phyloP scores from a whole-genome alignment of 2,888 invertebrate species.

The Tipula vernalis region DNA sequence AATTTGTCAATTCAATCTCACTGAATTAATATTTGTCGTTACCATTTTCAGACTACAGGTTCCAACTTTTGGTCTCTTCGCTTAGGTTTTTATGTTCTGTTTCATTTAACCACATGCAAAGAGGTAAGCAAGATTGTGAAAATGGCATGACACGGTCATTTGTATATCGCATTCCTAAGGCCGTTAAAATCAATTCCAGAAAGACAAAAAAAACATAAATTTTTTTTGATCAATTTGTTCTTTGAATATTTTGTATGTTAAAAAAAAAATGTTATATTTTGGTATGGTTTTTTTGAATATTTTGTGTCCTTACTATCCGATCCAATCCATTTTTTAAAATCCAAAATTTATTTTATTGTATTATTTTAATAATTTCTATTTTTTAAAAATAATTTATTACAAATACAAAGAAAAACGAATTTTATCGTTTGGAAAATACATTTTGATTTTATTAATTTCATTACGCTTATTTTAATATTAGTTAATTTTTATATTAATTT shows the following conservation, averaged over 20 bases:
- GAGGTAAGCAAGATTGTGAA: not conserved
- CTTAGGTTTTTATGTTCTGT: not conserved
- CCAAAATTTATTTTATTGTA: not conserved
- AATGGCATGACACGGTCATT: not conserved
- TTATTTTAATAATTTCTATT: not conserved
- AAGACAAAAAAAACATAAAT: not conserved
- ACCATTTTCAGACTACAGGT: not conserved
- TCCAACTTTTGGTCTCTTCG: not conserved
- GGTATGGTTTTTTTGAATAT: not conserved
- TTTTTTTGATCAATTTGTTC: not conserved
- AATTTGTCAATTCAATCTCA: not conserved
- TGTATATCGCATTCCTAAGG: not conserved
- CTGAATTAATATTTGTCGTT: not conserved
- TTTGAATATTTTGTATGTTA: not conserved
- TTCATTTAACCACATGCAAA: not conserved
- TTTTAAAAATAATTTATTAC: not conserved
- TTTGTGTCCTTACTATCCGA: not conserved
- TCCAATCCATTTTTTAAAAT: not conserved
- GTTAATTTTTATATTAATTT: not conserved
- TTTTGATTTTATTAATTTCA: not conserved
- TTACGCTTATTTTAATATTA: not conserved
- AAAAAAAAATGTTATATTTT: not conserved
- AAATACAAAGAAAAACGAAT: not conserved
- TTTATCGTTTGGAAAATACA: not conserved
- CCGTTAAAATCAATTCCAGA: not conserved